Evolutionary conservation across 1,140 invertebrate genomes (phyloP).

Genomic region (Aphidius gifuensis): DNA sequence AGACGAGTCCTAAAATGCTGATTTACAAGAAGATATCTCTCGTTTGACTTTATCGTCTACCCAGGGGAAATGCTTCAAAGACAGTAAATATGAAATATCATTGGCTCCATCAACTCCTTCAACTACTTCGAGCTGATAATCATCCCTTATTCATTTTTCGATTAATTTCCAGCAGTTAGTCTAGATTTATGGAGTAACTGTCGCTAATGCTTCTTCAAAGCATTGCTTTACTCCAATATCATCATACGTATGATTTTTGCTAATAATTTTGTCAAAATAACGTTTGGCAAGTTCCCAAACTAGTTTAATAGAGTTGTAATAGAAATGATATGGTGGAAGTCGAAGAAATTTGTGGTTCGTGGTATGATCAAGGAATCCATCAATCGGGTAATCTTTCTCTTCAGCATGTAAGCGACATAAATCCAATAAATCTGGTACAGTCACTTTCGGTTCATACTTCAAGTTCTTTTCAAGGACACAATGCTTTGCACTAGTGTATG

Average conservation of each 20-base stretch:
- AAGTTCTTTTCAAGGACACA: too few species aligned
- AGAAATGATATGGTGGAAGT: neutral
- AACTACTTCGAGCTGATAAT: slow-evolving; percentile 1
- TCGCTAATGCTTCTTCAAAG: neutral
- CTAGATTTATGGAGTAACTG: slow-evolving; percentile 7
- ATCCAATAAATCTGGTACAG: too few species aligned
- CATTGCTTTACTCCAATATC: neutral
- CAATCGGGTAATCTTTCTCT: too few species aligned
- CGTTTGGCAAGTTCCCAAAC: neutral
- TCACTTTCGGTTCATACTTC: too few species aligned
- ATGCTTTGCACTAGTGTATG: too few species aligned
- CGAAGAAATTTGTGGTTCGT: neutral
- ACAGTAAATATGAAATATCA: neutral
- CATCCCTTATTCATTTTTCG: neutral
- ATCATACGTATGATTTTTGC: neutral
- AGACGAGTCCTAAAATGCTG: too few species aligned
- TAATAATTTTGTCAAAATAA: neutral
- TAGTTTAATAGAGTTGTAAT: neutral
- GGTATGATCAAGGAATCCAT: too few species aligned
- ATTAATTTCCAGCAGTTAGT: neutral
- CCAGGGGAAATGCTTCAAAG: too few species aligned
- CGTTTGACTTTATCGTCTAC: too few species aligned
- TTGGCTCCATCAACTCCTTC: neutral
- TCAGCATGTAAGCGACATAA: too few species aligned
- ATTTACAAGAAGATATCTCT: too few species aligned